These are phyloP conservation scores for Agrochola circellaris DNA, from an alignment of 2,888 invertebrate species.

Conservation along the genomic window DNA sequence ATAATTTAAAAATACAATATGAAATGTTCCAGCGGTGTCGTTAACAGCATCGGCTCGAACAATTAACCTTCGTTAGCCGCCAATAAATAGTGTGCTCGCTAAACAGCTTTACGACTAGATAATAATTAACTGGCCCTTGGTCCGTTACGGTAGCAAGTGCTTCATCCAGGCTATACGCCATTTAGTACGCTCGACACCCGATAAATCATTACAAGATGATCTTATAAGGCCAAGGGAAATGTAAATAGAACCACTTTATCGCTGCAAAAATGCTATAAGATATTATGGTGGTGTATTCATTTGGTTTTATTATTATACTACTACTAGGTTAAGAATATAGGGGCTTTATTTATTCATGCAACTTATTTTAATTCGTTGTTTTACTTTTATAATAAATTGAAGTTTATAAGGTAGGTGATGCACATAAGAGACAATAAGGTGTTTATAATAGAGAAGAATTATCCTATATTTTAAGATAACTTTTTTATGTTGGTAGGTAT, in stretches of 20 bases:
- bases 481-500: not conserved
- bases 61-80: conserved; percentile 85
- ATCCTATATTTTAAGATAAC: not conserved
- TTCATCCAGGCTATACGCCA: conserved; percentile 68
- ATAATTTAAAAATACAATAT: conserved; percentile 65
- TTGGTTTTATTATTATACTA: conserved; percentile 32
- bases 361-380: not conserved
- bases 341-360: not conserved
- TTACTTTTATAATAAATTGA: not conserved
- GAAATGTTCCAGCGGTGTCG: conserved; percentile 66
- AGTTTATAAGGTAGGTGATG: not conserved
- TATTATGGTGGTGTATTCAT: conserved; percentile 21
- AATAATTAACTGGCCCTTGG: conserved; percentile 81
- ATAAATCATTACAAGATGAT: conserved; percentile 73
- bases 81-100: conserved; percentile 84
- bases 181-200: conserved; percentile 74
- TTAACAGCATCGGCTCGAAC: conserved; percentile 74
- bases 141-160: conserved; percentile 81
- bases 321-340: not conserved
- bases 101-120: conserved; percentile 82
- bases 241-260: conserved; percentile 59
- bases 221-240: conserved; percentile 59
- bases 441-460: not conserved
- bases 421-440: not conserved
- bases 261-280: conserved; percentile 44